phyloP scores from a whole-genome alignment of 1,140 invertebrate species.

The Hylaeus volcanicus region DNA sequence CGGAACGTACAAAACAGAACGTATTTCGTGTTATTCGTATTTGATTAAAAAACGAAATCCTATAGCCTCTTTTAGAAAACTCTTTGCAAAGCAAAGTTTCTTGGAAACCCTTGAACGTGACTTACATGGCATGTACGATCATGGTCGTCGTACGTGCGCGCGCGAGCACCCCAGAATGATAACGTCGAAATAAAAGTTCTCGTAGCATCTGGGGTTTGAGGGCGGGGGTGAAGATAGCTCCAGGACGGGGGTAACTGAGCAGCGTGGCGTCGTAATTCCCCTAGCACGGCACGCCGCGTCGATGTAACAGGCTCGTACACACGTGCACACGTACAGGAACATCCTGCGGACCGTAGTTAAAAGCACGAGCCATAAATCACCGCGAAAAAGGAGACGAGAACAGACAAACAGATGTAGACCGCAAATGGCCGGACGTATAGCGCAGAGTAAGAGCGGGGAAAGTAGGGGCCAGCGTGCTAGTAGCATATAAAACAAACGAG shows the following conservation, averaged over 20 bases:
- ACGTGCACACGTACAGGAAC: conserved; percentile 10
- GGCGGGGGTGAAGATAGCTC: conserved; percentile 40
- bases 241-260: conserved; percentile 4
- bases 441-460: conserved; percentile 27
- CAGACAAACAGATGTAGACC: conserved; percentile 66
- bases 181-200: conserved; percentile 59
- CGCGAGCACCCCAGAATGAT: conserved; percentile 26
- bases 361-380: conserved; percentile 69
- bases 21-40: too few relatives aligned
- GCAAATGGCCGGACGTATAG: conserved; percentile 61
- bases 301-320: conserved; percentile 2
- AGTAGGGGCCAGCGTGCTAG: conserved; percentile 11
- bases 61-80: too few relatives aligned
- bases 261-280: conserved; percentile 11
- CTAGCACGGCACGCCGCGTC: not conserved
- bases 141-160: not conserved
- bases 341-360: conserved; percentile 60
- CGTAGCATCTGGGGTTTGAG: conserved; percentile 16
- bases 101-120: too few relatives aligned
- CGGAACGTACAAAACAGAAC: too few relatives aligned
- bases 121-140: not conserved
- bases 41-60: too few relatives aligned
- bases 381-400: conserved; percentile 58
- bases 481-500: conserved; percentile 13
- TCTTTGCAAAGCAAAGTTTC: too few relatives aligned